Conservation (phyloP, 2,113 vertebrate genomes). For the Paralichthys olivaceus region DNA sequence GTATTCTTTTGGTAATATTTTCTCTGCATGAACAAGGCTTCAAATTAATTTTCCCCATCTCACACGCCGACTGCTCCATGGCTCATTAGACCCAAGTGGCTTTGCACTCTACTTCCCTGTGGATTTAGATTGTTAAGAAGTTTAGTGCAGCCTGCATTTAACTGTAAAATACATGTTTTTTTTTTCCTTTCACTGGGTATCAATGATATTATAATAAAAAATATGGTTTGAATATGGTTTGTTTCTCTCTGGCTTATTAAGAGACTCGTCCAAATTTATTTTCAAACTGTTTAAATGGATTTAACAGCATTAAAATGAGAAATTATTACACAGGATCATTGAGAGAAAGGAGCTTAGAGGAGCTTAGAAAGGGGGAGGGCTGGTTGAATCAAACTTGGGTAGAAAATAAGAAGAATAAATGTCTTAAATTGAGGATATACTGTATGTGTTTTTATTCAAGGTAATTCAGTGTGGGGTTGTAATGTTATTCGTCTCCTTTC, state of each 20-base stretch:
- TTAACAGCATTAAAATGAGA: too few species aligned
- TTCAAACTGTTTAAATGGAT: too few species aligned
- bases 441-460: too few species aligned
- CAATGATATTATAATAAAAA: neutral
- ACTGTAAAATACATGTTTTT: neutral
- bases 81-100: neutral
- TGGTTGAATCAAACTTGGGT: too few species aligned
- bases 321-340: too few species aligned
- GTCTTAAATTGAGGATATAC: too few species aligned
- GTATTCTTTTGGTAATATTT: neutral
- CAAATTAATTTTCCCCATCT: neutral
- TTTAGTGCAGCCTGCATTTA: neutral
- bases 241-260: neutral
- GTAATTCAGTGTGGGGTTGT: too few species aligned
- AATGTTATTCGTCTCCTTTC: too few species aligned
- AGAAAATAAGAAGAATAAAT: too few species aligned
- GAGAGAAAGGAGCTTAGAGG: too few species aligned
- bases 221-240: neutral
- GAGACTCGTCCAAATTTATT: too few species aligned
- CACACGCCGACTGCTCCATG: neutral
- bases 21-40: neutral
- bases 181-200: neutral
- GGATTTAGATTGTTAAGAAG: neutral
- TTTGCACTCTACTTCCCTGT: neutral
- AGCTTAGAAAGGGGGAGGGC: too few species aligned